A percentile compares a stretch with the other conserved stretches of the same genome.
phyloP scores from a whole-genome alignment of 2,888 invertebrate genomes.

The Andricus curvator region DNA sequence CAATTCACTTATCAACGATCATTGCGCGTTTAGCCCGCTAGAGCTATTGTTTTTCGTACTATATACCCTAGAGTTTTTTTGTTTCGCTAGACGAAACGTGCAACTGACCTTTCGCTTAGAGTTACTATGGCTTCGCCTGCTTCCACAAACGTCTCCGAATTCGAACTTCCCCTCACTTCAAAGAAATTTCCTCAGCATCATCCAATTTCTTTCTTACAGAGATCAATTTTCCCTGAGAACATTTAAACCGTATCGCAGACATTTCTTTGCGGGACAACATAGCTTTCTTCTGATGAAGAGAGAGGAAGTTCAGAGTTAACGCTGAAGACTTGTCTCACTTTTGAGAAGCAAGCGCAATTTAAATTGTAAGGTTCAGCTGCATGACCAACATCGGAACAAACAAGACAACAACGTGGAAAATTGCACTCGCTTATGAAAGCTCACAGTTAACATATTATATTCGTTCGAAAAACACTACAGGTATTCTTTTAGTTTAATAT shows the following conservation, averaged over 20 bases:
- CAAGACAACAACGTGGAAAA: constrained; percentile 18
- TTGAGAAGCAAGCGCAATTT: constrained; percentile 34
- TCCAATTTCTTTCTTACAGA: constrained; percentile 2
- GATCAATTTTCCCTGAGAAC: constrained; percentile 19
- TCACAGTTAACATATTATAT: constrained; percentile 34
- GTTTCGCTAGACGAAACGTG: constrained; percentile 55
- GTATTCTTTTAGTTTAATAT: constrained; percentile 42
- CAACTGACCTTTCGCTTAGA: constrained; percentile 47
- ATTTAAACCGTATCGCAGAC: background rate
- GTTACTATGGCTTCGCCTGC: constrained; percentile 28
- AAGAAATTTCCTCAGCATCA: background rate
- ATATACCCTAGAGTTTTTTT: constrained; percentile 39
- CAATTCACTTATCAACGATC: constrained; percentile 52
- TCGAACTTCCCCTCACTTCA: constrained; percentile 9
- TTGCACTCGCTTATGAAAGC: constrained; percentile 29
- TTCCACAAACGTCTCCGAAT: constrained; percentile 27
- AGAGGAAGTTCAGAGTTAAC: background rate
- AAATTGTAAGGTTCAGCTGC: constrained; percentile 29
- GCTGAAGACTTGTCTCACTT: constrained; percentile 20
- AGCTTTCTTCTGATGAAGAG: background rate
- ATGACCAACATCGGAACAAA: constrained; percentile 34
- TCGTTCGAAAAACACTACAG: constrained; percentile 21
- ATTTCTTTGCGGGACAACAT: background rate
- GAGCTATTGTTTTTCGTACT: constrained; percentile 35
- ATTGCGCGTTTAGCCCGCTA: constrained; percentile 45